These are phyloP conservation scores for Monomorium pharaonis DNA, from an alignment of 1,140 invertebrate species.

Conservation along the genomic window DNA sequence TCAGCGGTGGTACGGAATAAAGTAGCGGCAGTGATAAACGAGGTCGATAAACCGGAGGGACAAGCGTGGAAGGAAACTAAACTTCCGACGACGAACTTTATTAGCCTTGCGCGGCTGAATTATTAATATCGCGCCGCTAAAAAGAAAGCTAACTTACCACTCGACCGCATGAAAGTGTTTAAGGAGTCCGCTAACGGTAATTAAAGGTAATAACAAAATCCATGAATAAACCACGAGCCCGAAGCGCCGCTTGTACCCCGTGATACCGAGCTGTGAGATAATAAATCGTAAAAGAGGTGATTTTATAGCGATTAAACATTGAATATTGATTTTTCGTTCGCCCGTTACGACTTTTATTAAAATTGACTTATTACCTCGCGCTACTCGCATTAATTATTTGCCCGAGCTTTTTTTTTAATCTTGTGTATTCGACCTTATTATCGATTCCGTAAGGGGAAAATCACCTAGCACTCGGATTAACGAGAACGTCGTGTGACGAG, in stretches of 20 bases:
- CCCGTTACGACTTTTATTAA: background rate
- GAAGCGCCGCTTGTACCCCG: background rate
- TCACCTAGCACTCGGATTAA: background rate
- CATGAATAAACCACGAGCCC: constrained; percentile 40
- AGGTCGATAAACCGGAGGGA: constrained; percentile 54
- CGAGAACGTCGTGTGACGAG: background rate
- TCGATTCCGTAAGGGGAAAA: background rate
- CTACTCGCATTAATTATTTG: background rate
- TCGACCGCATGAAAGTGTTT: constrained; percentile 38
- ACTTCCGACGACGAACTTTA: constrained; percentile 59
- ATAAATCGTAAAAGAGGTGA: background rate
- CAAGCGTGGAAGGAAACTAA: constrained; percentile 56
- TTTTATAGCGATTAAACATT: constrained; percentile 22
- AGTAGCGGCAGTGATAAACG: constrained; percentile 53
- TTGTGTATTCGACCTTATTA: background rate
- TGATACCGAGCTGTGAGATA: background rate
- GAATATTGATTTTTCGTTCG: constrained; percentile 27
- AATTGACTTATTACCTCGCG: background rate
- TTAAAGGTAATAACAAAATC: constrained; percentile 49
- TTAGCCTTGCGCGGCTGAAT: constrained; percentile 48
- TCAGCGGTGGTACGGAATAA: constrained; percentile 46
- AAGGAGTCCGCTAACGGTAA: constrained; percentile 41
- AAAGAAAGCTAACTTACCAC: constrained; percentile 48
- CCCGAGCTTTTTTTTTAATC: background rate
- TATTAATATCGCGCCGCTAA: constrained; percentile 48